phyloP scores from a whole-genome alignment of 2,888 invertebrate species.

The Tetropium fuscum region DNA sequence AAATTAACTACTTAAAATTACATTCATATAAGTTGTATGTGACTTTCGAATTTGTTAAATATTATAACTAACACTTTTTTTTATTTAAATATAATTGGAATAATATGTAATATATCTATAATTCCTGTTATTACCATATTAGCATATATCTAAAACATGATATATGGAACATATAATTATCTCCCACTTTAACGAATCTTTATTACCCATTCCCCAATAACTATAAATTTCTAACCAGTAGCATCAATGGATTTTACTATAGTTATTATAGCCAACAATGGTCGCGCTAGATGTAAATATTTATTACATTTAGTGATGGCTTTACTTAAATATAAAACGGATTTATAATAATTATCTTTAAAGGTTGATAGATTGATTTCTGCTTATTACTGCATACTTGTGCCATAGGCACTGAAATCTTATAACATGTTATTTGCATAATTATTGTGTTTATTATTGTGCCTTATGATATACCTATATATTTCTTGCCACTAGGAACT shows the following conservation, averaged over 20 bases:
- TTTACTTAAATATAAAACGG: slow-evolving; percentile 37
- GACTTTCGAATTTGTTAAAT: too few relatives aligned
- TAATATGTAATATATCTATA: neutral
- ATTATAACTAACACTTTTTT: too few relatives aligned
- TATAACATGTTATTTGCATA: slow-evolving; percentile 32
- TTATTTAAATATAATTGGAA: slow-evolving; percentile 1
- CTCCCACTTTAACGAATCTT: slow-evolving; percentile 2
- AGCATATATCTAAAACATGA: neutral
- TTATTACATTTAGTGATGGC: slow-evolving; percentile 49
- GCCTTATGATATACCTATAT: too few relatives aligned
- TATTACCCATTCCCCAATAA: neutral
- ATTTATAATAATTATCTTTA: slow-evolving; percentile 42
- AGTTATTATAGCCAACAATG: slow-evolving; percentile 28
- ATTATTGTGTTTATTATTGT: slow-evolving; percentile 20
- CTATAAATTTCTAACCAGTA: neutral
- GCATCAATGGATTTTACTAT: neutral
- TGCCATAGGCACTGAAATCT: slow-evolving; percentile 37
- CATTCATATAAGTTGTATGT: too few relatives aligned
- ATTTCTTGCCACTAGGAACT: too few relatives aligned
- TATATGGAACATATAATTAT: neutral
- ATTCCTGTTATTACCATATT: neutral
- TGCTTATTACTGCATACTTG: slow-evolving; percentile 33
- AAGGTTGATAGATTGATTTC: slow-evolving; percentile 42
- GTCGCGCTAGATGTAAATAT: slow-evolving; percentile 36
- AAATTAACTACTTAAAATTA: too few relatives aligned